Evolutionary conservation across 2,797 vertebrate species (phyloP).

Genomic region (Cercopithecus hamlyni): DNA sequence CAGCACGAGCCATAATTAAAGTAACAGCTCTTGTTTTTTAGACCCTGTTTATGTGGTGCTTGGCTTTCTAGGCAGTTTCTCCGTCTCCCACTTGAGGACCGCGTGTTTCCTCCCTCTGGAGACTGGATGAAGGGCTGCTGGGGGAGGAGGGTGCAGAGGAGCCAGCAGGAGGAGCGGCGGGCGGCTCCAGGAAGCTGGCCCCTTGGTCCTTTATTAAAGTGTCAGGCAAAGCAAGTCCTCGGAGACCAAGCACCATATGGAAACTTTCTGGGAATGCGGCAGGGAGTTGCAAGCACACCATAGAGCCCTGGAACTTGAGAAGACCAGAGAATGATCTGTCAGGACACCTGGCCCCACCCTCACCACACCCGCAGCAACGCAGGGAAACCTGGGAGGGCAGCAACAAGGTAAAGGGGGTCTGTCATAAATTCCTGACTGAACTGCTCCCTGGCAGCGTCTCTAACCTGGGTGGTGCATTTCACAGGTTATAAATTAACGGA

Average conservation of each 20-base stretch:
- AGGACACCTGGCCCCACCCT: too few species aligned
- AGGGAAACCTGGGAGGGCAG: background rate
- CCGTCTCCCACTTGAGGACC: background rate
- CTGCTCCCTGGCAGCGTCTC: background rate
- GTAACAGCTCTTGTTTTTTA: constrained; percentile 84
- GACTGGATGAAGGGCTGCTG: background rate
- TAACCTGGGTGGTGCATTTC: constrained; percentile 61
- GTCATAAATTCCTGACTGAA: background rate
- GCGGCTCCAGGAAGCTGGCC: background rate
- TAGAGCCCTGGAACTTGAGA: background rate
- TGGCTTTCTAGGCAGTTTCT: constrained; percentile 65
- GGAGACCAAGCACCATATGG: too few species aligned
- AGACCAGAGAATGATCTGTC: background rate
- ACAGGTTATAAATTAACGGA: constrained; percentile 56
- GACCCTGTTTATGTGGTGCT: constrained; percentile 69
- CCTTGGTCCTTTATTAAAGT: background rate
- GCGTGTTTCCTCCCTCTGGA: background rate
- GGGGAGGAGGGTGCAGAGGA: background rate
- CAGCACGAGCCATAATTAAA: constrained; percentile 83
- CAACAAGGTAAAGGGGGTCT: background rate
- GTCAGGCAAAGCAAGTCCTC: background rate
- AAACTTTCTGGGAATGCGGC: background rate
- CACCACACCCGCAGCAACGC: background rate
- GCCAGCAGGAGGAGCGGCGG: background rate
- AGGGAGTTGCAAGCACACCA: too few species aligned